Percentiles rank a stretch among this genome's conserved stretches.
Evolutionary conservation across 2,888 invertebrate genomes (phyloP).

Genomic region (Epinotia demarniana): DNA sequence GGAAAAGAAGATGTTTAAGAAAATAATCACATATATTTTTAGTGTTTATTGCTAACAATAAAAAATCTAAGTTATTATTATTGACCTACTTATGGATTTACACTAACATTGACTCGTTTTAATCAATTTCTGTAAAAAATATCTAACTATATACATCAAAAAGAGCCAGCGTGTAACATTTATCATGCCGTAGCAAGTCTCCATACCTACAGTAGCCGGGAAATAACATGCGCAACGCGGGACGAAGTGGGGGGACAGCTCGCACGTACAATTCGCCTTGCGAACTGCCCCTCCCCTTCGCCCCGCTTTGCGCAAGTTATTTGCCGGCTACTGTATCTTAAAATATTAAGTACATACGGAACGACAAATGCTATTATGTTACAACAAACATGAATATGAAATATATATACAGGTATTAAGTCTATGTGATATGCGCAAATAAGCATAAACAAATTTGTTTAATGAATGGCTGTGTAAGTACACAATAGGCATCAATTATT

Average conservation of each 20-base stretch:
- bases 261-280: too few species aligned
- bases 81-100: conserved; percentile 27
- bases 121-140: conserved; percentile 30
- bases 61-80: conserved; percentile 32
- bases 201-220: too few species aligned
- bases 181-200: neutral
- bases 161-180: conserved; percentile 5
- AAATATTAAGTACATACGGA: neutral
- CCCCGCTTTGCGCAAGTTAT: too few species aligned
- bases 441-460: neutral
- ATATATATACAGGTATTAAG: neutral
- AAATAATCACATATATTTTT: conserved; percentile 18
- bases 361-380: neutral
- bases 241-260: too few species aligned
- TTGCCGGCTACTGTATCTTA: too few species aligned
- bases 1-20: neutral
- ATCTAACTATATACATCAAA: conserved; percentile 34
- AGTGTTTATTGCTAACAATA: conserved; percentile 34
- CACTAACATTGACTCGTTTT: conserved; percentile 36
- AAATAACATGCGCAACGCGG: too few species aligned
- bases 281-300: too few species aligned
- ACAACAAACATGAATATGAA: neutral
- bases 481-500: neutral
- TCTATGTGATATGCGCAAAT: neutral
- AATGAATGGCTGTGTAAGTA: neutral